Percentiles rank a stretch among this genome's conserved stretches.
phyloP scores from a whole-genome alignment of 2,113 vertebrate genomes.

The Xenopus tropicalis region UCB_Xtro_10.0 CM004446.2:6658001-6658500 shows the following conservation, averaged over 20 bases:
- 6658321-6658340: conserved; percentile 43
- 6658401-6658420: conserved; percentile 27
- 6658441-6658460: neutral
- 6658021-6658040: neutral
- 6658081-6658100: conserved; percentile 19
- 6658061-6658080: conserved; percentile 7
- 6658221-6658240: neutral
- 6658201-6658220: too few relatives aligned
- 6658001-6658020: too few relatives aligned
- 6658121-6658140: neutral
- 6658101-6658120: conserved; percentile 23
- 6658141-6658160: too few relatives aligned
- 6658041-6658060: conserved; percentile 9
- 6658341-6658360: conserved; percentile 22
- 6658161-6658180: too few relatives aligned
- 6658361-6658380: conserved; percentile 43
- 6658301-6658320: conserved; percentile 43
- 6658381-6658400: conserved; percentile 30
- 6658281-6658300: conserved; percentile 32
- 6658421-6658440: conserved; percentile 23
- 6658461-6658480: conserved; percentile 13
- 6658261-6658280: conserved; percentile 47
- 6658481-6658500: conserved; percentile 14
- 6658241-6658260: conserved; percentile 27
- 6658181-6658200: too few relatives aligned